Conservation (phyloP, 2,113 vertebrate species). For the Pseudorhombus dupliciocellatus region DNA sequence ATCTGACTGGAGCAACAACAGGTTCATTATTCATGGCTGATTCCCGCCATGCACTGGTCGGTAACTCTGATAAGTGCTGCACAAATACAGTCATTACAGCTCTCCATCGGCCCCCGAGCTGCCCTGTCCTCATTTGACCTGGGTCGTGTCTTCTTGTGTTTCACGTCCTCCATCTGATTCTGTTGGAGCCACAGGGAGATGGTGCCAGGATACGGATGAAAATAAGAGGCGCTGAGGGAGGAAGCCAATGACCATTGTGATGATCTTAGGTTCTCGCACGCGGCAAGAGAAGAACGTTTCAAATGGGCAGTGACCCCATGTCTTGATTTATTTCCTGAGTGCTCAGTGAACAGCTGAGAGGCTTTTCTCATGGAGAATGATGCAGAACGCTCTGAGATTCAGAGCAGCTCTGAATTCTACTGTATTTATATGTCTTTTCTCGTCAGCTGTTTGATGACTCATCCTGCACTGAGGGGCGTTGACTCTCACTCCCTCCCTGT, state of each 20-base stretch:
- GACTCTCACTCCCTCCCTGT: background rate
- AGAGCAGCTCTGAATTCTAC: too few species aligned
- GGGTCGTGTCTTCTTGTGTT: slow-evolving; percentile 14
- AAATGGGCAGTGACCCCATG: background rate
- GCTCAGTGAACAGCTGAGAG: background rate
- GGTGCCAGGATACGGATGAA: background rate
- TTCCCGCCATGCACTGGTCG: too few species aligned
- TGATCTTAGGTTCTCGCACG: too few species aligned
- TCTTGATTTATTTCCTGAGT: background rate
- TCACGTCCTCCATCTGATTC: slow-evolving; percentile 33
- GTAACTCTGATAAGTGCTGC: too few species aligned
- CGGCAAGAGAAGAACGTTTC: too few species aligned
- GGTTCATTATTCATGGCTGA: too few species aligned
- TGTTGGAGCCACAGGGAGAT: slow-evolving; percentile 20
- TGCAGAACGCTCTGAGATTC: too few species aligned
- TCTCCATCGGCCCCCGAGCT: too few species aligned
- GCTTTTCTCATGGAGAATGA: background rate
- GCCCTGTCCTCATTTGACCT: too few species aligned
- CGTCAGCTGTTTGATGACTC: background rate
- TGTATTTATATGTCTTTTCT: background rate
- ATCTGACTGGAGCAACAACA: too few species aligned
- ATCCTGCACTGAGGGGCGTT: background rate
- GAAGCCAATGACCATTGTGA: background rate
- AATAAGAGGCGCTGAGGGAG: background rate
- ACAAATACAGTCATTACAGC: too few species aligned